phyloP scores from a whole-genome alignment of 2,797 vertebrate genomes.

The Lagodon rhomboides region DNA sequence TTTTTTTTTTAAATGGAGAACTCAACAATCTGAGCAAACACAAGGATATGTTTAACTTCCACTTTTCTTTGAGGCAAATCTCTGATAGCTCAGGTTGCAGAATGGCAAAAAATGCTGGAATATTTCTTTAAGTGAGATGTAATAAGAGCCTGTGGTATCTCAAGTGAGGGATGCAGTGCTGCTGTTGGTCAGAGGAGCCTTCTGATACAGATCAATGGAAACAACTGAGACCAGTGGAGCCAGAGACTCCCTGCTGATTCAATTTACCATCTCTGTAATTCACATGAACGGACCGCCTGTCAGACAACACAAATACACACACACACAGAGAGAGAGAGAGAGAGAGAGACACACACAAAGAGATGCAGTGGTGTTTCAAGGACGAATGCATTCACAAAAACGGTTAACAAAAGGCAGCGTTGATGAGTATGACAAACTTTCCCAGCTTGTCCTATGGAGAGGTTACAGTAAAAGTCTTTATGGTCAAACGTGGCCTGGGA shows the following conservation, averaged over 20 bases:
- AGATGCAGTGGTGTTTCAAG: not conserved
- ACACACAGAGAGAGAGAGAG: conserved; percentile 19
- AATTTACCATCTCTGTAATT: conserved; percentile 78
- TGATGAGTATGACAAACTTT: too few relatives aligned
- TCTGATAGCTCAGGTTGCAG: conserved; percentile 2
- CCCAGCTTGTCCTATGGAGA: too few relatives aligned
- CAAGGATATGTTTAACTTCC: too few relatives aligned
- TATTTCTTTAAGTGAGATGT: conserved; percentile 26
- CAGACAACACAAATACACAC: conserved; percentile 33
- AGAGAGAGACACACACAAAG: too few relatives aligned
- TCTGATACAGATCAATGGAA: conserved; percentile 81
- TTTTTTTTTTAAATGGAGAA: too few relatives aligned
- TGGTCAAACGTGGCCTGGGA: too few relatives aligned
- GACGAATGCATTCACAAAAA: not conserved
- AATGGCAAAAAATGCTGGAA: not conserved
- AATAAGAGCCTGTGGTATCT: conserved; percentile 31
- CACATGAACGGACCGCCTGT: conserved; percentile 57
- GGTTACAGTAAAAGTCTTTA: too few relatives aligned
- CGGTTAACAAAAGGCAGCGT: not conserved
- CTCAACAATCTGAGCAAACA: too few relatives aligned
- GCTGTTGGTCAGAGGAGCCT: conserved; percentile 47
- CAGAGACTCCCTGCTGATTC: conserved; percentile 81
- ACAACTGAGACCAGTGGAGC: conserved; percentile 78
- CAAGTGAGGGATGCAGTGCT: conserved; percentile 51
- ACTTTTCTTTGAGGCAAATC: not conserved